These are phyloP conservation scores for Caligus rogercresseyi DNA, from an alignment of 1,140 invertebrate species.

Conservation along the genomic window DNA sequence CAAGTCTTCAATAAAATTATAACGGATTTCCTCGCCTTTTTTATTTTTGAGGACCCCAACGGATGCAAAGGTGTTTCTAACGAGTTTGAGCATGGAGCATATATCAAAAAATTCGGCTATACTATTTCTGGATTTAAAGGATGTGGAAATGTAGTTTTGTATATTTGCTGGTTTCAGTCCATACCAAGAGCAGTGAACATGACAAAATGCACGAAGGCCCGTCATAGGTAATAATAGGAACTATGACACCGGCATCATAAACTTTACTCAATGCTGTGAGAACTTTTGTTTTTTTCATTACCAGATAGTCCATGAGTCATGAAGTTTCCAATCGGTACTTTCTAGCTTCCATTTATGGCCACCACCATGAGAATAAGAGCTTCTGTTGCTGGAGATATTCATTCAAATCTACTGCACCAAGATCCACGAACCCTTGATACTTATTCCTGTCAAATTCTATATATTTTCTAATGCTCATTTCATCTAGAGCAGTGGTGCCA, in stretches of 20 bases:
- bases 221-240: not conserved
- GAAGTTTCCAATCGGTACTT: not conserved
- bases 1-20: not conserved
- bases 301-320: not conserved
- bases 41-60: not conserved
- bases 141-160: not conserved
- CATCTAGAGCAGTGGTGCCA: too few species aligned
- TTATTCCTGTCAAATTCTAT: not conserved
- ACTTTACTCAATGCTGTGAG: not conserved
- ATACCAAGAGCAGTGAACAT: not conserved
- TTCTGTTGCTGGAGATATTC: not conserved
- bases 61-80: not conserved
- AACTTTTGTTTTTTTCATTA: too few species aligned
- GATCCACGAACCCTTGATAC: not conserved
- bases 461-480: not conserved
- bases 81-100: not conserved
- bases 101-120: not conserved
- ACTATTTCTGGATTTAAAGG: not conserved
- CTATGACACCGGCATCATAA: not conserved
- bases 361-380: not conserved
- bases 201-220: not conserved
- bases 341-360: not conserved
- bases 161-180: not conserved
- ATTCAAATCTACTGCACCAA: not conserved
- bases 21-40: not conserved